These are phyloP conservation scores for Phenganax marumi DNA, from an alignment of 92 coral and sea anemone genomes.

Conservation along the genomic window DNA sequence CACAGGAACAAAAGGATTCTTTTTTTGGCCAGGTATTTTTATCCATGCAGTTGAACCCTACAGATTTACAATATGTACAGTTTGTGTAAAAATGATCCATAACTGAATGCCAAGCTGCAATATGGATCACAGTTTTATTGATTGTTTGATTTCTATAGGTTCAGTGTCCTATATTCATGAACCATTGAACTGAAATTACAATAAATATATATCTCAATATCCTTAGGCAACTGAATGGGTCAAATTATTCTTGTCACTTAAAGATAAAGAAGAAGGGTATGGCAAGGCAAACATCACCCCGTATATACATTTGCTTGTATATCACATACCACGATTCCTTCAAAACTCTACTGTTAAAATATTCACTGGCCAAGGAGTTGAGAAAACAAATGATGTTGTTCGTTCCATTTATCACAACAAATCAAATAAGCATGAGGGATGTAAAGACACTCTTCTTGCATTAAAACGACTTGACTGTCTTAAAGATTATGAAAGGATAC, in stretches of 20 bases:
- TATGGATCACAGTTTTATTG: constrained; percentile 1
- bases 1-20: constrained; percentile 33
- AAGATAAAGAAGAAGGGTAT: constrained; percentile 31
- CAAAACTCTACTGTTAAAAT: constrained; percentile 31
- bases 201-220: neutral
- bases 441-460: constrained; percentile 59
- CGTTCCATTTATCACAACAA: constrained; percentile 56
- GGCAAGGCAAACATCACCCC: constrained; percentile 53
- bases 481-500: constrained; percentile 44
- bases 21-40: constrained; percentile 49
- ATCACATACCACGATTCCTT: constrained; percentile 49
- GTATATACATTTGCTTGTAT: constrained; percentile 50
- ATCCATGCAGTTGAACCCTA: constrained; percentile 4
- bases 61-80: neutral
- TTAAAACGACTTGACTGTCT: constrained; percentile 56
- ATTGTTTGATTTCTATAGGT: neutral
- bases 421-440: constrained; percentile 57
- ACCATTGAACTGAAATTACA: constrained; percentile 1
- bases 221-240: constrained; percentile 50
- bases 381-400: constrained; percentile 56
- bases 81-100: neutral
- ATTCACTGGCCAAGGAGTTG: constrained; percentile 65
- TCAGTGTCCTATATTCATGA: neutral
- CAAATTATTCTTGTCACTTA: constrained; percentile 27
- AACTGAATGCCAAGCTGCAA: neutral